Base-by-base conservation (phyloP, 2,797 vertebrate genomes). In the Champsocephalus esox region DNA sequence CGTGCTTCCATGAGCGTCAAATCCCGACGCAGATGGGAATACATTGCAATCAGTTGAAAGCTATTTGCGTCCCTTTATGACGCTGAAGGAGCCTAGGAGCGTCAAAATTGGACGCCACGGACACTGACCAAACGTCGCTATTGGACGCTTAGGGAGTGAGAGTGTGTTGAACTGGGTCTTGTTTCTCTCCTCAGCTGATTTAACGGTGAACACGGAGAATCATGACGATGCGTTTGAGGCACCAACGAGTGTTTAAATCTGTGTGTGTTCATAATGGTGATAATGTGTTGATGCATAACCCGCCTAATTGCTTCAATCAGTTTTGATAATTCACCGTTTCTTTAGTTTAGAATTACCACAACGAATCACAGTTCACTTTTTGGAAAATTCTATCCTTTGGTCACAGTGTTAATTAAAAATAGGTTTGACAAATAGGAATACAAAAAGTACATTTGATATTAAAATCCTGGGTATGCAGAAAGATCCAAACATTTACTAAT, bases 101-200 rank as follows among this genome's bases (percentile, higher is more conserved):
- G n/a, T n/a, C n/a, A n/a, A n/a, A n/a, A n/a, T n/a, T n/a, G n/a
- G n/a, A n/a, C n/a, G n/a, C n/a, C n/a, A n/a, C n/a, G n/a, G n/a
- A n/a, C n/a, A n/a, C n/a, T n/a, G n/a, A n/a, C n/a, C n/a, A n/a
- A n/a, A n/a, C n/a, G n/a, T n/a, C n/a, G n/a, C n/a, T n/a, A n/a
- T n/a, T n/a, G n/a, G n/a, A n/a, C n/a, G n/a, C n/a, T n/a, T n/a
- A n/a, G n/a, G n/a, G n/a, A n/a, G n/a, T n/a, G n/a, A n/a, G n/a
- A n/a, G n/a, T n/a, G n/a, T n/a, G n/a, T n/a, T n/a, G n/a, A n/a
- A n/a, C 9, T 54, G 6, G 59, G 17, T 34, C 28, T 28, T 66
- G 21, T 67, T 76, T 83, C 5, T 63, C 16, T 77, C 65, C 44
- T 74, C 70, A 87, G 84, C 45, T 75, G 50, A 56, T 63, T 38